phyloP scores from a whole-genome alignment of 1,140 invertebrate genomes.

The Ridgeia piscesae region DNA sequence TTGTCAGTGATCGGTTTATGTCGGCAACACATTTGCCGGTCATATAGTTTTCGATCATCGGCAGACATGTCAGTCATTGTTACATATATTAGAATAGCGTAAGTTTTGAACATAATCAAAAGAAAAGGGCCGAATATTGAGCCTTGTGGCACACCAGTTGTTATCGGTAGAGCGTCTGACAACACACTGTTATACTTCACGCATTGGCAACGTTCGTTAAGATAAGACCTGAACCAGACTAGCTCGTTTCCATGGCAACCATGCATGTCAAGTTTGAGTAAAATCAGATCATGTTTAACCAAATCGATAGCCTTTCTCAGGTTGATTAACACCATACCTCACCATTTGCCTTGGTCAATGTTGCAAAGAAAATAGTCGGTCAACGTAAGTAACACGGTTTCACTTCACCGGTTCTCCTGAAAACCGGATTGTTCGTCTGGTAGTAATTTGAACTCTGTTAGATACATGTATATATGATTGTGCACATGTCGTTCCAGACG shows the following conservation, averaged over 20 bases:
- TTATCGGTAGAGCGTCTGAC: neutral
- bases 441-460: neutral
- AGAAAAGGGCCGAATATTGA: neutral
- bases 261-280: neutral
- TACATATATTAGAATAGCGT: no score
- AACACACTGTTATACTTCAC: slow-evolving; percentile 10
- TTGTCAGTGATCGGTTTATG: neutral
- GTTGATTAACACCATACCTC: neutral
- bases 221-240: neutral
- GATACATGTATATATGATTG: neutral
- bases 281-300: no score
- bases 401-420: neutral
- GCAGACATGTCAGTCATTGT: neutral
- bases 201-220: slow-evolving; percentile 1
- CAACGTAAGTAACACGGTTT: neutral
- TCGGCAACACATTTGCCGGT: slow-evolving; percentile 10
- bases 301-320: neutral
- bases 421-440: neutral
- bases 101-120: no score
- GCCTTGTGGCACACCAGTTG: neutral
- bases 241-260: neutral
- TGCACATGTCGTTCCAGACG: neutral
- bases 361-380: neutral
- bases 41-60: neutral
- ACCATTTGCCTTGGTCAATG: neutral